phyloP scores from a whole-genome alignment of 2,797 vertebrate genomes.

The Peromyscus eremicus region DNA sequence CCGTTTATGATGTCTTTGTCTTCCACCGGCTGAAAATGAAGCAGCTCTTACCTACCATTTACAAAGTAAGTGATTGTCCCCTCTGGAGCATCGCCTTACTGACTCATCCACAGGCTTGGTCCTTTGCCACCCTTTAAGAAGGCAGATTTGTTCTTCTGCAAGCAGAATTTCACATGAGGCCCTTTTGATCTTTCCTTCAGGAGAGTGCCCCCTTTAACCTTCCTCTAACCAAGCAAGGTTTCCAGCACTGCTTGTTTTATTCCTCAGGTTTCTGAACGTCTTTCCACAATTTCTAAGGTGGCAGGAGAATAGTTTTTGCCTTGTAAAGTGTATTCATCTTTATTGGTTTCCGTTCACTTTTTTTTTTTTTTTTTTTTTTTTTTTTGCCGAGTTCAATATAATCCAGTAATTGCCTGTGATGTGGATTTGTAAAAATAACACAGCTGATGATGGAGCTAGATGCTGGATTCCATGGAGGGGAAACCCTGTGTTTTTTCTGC shows the following conservation, averaged over 20 bases:
- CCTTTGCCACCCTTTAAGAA: conserved; percentile 46
- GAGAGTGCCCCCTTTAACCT: conserved; percentile 63
- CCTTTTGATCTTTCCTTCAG: conserved; percentile 56
- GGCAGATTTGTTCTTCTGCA: conserved; percentile 66
- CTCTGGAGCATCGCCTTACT: conserved; percentile 39
- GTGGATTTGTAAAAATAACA: conserved; percentile 45
- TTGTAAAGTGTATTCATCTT: background rate
- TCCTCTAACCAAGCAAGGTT: background rate
- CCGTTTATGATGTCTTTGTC: conserved; percentile 96
- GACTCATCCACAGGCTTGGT: conserved; percentile 38
- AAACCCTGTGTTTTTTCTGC: conserved; percentile 40
- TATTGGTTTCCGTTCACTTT: background rate
- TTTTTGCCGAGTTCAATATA: background rate
- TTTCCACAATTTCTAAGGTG: conserved; percentile 51
- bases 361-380: background rate
- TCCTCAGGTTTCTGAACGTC: conserved; percentile 50
- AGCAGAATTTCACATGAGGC: conserved; percentile 60
- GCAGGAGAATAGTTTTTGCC: conserved; percentile 49
- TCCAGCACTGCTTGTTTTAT: conserved; percentile 60
- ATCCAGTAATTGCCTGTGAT: conserved; percentile 19
- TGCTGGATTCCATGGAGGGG: background rate
- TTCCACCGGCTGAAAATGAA: conserved; percentile 94
- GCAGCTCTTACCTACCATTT: conserved; percentile 92
- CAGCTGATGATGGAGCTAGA: background rate
- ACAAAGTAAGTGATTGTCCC: conserved; percentile 92